Evolutionary conservation across 2,797 vertebrate genomes (phyloP).

Genomic region (Arrhamphus sclerolepis): DNA sequence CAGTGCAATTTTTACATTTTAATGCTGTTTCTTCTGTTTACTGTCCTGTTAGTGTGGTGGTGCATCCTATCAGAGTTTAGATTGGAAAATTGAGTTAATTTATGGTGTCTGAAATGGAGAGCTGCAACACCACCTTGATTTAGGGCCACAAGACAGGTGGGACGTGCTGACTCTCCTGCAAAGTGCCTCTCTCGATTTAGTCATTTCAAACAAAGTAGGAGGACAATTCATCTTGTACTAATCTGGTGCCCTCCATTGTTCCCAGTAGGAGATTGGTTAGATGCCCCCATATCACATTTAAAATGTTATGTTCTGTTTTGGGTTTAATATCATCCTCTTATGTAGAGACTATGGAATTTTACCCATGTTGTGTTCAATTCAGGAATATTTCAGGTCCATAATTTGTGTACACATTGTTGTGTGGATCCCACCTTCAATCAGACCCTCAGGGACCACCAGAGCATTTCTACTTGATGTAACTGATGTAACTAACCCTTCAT

Average conservation of each 20-base stretch:
- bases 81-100: slow-evolving; percentile 47
- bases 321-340: no score
- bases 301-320: no score
- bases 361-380: no score
- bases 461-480: no score
- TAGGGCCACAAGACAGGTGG: slow-evolving; percentile 19
- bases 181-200: slow-evolving; percentile 26
- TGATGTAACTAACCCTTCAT: no score
- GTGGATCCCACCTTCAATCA: no score
- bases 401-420: no score
- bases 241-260: slow-evolving; percentile 12
- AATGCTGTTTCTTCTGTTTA: background rate
- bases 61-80: slow-evolving; percentile 28
- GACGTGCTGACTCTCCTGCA: slow-evolving; percentile 11
- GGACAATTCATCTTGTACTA: slow-evolving; percentile 20
- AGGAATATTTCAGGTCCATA: no score
- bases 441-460: no score
- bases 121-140: slow-evolving; percentile 36
- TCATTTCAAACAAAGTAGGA: slow-evolving; percentile 11
- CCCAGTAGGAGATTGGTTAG: background rate
- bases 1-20: background rate
- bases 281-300: no score
- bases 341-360: no score
- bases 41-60: slow-evolving; percentile 10
- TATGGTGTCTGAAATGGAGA: slow-evolving; percentile 19